Evolutionary conservation across 2,797 vertebrate species (phyloP).

Genomic region (Myotis planiceps): DNA sequence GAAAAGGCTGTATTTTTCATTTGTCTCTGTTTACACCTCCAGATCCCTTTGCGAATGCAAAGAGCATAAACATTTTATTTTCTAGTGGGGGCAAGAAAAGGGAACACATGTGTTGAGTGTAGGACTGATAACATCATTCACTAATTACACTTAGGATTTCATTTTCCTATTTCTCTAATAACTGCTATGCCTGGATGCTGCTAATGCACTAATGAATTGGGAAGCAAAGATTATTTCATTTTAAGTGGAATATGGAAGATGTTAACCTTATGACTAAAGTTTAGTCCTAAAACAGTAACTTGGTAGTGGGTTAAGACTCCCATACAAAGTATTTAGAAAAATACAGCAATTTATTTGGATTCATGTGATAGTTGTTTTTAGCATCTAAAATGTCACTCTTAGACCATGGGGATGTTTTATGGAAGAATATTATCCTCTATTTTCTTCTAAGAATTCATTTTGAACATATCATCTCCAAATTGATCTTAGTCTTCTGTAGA

Average conservation of each 20-base stretch:
- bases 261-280: background rate
- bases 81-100: background rate
- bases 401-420: background rate
- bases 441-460: background rate
- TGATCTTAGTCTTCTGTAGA: conserved; percentile 30
- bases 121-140: background rate
- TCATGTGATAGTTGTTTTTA: background rate
- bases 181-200: background rate
- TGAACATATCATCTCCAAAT: background rate
- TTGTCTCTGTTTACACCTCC: conserved; percentile 27
- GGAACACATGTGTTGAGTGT: background rate
- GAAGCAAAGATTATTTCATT: conserved; percentile 1
- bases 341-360: conserved; percentile 6
- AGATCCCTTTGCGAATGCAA: background rate
- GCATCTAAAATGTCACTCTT: background rate
- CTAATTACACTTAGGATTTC: background rate
- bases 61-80: conserved; percentile 6
- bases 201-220: background rate
- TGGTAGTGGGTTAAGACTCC: background rate
- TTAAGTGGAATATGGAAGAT: conserved; percentile 36
- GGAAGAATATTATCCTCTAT: background rate
- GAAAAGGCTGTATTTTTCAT: conserved; percentile 4
- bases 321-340: background rate
- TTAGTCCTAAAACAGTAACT: conserved; percentile 41
- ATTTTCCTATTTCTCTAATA: conserved; percentile 26